Percentiles rank a stretch among this genome's conserved stretches.
Conservation (phyloP, 2,797 vertebrate genomes). For the Diplodus sargus region DNA sequence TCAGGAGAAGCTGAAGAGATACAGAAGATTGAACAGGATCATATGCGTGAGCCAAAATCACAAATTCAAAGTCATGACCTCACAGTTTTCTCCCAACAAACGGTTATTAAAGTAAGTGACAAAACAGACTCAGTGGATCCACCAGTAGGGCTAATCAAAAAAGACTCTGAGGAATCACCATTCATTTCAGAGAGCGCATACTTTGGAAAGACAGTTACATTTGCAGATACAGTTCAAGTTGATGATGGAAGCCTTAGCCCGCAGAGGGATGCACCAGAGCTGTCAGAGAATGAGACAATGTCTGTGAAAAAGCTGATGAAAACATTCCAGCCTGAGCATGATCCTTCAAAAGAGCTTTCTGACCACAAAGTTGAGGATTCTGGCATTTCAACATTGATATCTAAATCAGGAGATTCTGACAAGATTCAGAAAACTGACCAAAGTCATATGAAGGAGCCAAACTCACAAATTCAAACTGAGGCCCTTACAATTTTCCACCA, state of each 20-base stretch:
- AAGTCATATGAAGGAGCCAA: conserved; percentile 4
- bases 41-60: conserved; percentile 24
- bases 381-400: conserved; percentile 33
- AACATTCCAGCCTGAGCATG: conserved; percentile 93
- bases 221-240: conserved; percentile 26
- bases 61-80: conserved; percentile 27
- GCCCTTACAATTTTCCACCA: conserved; percentile 11
- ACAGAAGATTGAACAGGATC: conserved; percentile 27
- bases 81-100: conserved; percentile 27
- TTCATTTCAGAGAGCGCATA: conserved; percentile 24
- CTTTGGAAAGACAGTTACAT: conserved; percentile 41
- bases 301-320: conserved; percentile 95
- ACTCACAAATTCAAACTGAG: conserved; percentile 33
- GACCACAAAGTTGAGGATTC: conserved; percentile 84
- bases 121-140: conserved; percentile 25
- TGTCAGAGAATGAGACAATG: conserved; percentile 86
- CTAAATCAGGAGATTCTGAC: conserved; percentile 56
- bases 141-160: conserved; percentile 14
- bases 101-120: conserved; percentile 17
- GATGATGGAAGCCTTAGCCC: conserved; percentile 15
- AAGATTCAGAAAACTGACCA: conserved; percentile 10
- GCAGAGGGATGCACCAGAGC: conserved; percentile 10
- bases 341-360: conserved; percentile 91
- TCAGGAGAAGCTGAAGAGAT: conserved; percentile 37
- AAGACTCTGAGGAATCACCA: conserved; percentile 45